phyloP scores from a whole-genome alignment of 2,113 vertebrate species.

The Cynocephalus volans region DNA sequence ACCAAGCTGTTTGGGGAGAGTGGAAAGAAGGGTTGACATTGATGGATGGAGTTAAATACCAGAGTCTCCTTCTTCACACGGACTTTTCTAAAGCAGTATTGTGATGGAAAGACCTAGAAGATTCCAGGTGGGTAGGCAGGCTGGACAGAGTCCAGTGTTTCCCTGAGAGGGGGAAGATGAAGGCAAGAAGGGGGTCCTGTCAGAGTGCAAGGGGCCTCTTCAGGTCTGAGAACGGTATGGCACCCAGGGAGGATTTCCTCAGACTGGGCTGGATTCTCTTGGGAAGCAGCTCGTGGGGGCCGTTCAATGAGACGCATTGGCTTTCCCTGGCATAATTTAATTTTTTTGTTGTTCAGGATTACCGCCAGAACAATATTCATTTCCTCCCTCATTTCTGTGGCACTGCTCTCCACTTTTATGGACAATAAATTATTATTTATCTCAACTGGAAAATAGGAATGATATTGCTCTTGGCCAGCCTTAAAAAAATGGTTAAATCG shows the following conservation, averaged over 20 bases:
- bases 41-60: conserved; percentile 85
- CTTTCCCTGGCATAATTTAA: not conserved
- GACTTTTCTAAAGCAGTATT: conserved; percentile 85
- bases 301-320: not conserved
- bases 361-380: not conserved
- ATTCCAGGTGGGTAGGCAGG: conserved; percentile 80
- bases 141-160: conserved; percentile 77
- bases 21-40: conserved; percentile 81
- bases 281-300: conserved; percentile 7
- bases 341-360: conserved; percentile 28
- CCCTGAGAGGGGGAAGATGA: not conserved
- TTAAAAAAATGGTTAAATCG: not conserved
- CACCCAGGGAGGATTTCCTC: not conserved
- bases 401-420: not conserved
- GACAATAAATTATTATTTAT: conserved; percentile 13
- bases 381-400: not conserved
- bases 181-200: not conserved
- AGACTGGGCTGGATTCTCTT: conserved; percentile 8
- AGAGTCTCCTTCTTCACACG: conserved; percentile 70
- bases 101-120: conserved; percentile 73
- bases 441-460: conserved; percentile 3
- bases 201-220: conserved; percentile 42
- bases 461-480: not conserved
- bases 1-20: conserved; percentile 81
- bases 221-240: not conserved